phyloP scores from a whole-genome alignment of 2,888 invertebrate species.

The Teleiodes luculella region DNA sequence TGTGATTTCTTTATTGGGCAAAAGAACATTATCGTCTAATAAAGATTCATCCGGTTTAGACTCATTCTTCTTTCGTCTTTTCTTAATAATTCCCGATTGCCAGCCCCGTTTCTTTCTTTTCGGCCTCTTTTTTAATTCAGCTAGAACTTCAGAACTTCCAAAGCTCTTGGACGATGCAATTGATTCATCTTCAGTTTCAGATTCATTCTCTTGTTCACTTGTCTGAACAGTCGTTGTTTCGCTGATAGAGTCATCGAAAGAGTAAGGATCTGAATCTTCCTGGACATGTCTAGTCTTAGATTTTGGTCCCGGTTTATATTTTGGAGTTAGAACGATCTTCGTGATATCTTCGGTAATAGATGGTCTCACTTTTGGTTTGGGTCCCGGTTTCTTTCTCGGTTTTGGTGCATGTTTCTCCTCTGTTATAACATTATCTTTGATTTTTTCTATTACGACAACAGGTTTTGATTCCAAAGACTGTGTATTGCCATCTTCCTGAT shows the following conservation, averaged over 20 bases:
- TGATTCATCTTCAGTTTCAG: slow-evolving; percentile 56
- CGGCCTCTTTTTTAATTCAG: slow-evolving; percentile 51
- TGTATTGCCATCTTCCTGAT: slow-evolving; percentile 28
- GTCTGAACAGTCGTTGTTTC: slow-evolving; percentile 34
- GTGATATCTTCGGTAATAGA: slow-evolving; percentile 8
- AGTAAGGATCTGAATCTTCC: slow-evolving; percentile 51
- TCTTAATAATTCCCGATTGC: slow-evolving; percentile 60
- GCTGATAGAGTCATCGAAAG: slow-evolving; percentile 58
- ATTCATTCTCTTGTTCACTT: slow-evolving; percentile 41
- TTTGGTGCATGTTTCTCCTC: slow-evolving; percentile 28
- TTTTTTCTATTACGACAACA: slow-evolving; percentile 51
- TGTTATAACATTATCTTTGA: slow-evolving; percentile 31
- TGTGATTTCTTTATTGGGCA: slow-evolving; percentile 22
- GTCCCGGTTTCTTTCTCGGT: slow-evolving; percentile 44
- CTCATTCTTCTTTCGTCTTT: slow-evolving; percentile 51
- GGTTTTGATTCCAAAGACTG: slow-evolving; percentile 34
- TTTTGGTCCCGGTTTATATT: slow-evolving; percentile 53
- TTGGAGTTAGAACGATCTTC: slow-evolving; percentile 4
- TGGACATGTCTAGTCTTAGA: slow-evolving; percentile 47
- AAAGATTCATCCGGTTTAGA: slow-evolving; percentile 24
- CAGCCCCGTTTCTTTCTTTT: slow-evolving; percentile 53
- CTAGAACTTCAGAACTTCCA: slow-evolving; percentile 46
- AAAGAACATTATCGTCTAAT: slow-evolving; percentile 15
- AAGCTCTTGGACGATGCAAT: slow-evolving; percentile 49
- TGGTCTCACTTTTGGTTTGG: slow-evolving; percentile 41